Conservation (phyloP, 2,888 invertebrate species). For the Idaea dimidiata region DNA sequence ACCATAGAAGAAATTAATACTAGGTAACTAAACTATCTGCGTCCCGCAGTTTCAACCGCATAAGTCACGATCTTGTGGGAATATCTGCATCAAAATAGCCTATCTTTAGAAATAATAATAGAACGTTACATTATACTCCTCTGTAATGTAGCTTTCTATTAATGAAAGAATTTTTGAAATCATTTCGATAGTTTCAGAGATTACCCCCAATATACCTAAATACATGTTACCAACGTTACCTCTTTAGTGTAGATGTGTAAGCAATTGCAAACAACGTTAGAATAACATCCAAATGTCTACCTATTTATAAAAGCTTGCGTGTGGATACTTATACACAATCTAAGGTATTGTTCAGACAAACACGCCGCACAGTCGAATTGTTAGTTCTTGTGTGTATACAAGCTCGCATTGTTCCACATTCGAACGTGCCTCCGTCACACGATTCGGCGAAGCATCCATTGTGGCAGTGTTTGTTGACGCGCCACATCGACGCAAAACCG, state of each 20-base stretch:
- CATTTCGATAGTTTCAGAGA: too few species aligned
- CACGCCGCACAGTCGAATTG: conserved; percentile 60
- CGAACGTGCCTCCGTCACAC: conserved; percentile 64
- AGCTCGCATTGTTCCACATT: conserved; percentile 74
- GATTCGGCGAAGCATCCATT: conserved; percentile 73
- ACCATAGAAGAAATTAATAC: too few species aligned
- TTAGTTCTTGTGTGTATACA: conserved; percentile 68
- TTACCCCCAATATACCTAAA: too few species aligned
- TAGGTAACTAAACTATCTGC: too few species aligned
- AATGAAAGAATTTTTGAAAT: too few species aligned
- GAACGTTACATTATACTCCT: too few species aligned
- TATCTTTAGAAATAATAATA: too few species aligned
- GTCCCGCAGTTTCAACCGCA: too few species aligned
- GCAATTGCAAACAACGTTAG: conserved; percentile 36
- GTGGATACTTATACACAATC: conserved; percentile 55
- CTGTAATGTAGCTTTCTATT: too few species aligned
- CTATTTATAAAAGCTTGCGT: conserved; percentile 52
- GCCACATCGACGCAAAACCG: conserved; percentile 39
- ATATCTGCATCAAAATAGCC: conserved; percentile 9
- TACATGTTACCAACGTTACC: too few species aligned
- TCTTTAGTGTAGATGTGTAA: too few species aligned
- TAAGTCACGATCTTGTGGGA: too few species aligned
- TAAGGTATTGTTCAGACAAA: conserved; percentile 70
- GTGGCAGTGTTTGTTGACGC: conserved; percentile 71
- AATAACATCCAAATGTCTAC: conserved; percentile 38